These are phyloP conservation scores for Mesorhabditis spiculigera DNA, from an alignment of 2,888 invertebrate genomes.

Conservation along the genomic window DNA sequence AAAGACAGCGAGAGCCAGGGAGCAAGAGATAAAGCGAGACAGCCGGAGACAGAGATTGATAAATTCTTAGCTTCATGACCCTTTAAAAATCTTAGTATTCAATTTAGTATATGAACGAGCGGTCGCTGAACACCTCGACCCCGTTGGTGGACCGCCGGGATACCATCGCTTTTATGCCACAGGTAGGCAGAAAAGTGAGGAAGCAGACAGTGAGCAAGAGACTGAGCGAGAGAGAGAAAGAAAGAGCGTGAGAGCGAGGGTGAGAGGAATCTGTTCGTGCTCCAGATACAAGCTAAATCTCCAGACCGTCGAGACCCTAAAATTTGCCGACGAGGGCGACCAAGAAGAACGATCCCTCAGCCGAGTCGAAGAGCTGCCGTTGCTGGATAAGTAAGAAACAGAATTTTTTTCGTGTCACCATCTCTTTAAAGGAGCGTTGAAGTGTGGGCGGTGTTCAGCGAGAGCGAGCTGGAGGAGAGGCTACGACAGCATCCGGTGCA, in stretches of 20 bases:
- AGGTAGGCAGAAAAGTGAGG: conserved; percentile 1
- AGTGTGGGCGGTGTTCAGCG: neutral
- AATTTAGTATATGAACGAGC: conserved; percentile 56
- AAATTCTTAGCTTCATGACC: no score
- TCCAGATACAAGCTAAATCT: neutral
- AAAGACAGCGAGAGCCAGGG: no score
- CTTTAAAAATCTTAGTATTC: no score
- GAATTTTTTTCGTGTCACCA: neutral
- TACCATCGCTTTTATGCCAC: conserved; percentile 57
- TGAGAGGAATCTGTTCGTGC: neutral
- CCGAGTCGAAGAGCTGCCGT: conserved; percentile 29
- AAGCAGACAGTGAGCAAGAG: no score
- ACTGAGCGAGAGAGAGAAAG: conserved; percentile 8
- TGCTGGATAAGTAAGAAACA: conserved; percentile 17
- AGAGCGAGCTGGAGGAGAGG: conserved; percentile 5
- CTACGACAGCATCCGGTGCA: neutral
- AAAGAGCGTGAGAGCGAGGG: neutral
- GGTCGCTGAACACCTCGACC: conserved; percentile 14
- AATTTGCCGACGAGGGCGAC: conserved; percentile 47
- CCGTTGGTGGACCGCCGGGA: conserved; percentile 45
- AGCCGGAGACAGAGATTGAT: no score
- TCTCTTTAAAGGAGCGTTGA: neutral
- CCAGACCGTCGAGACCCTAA: conserved; percentile 36
- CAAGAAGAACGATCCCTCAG: conserved; percentile 36
- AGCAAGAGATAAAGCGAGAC: no score